phyloP scores from a whole-genome alignment of 2,113 vertebrate species.

The Zootoca vivipara region DNA sequence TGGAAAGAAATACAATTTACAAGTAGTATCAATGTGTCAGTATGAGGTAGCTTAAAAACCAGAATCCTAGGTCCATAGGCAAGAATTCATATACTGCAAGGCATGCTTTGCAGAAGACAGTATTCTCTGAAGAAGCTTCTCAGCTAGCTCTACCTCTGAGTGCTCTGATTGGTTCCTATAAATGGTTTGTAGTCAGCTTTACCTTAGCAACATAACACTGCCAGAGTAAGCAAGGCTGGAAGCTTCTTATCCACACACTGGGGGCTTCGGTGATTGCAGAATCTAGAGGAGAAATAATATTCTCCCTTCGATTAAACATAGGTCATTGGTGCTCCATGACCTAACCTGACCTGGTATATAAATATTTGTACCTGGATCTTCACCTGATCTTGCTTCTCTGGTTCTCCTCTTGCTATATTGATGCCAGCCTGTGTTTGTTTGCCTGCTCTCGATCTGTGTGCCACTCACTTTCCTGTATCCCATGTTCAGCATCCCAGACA shows the following conservation, averaged over 20 bases:
- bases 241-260: neutral
- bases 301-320: neutral
- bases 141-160: neutral
- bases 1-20: neutral
- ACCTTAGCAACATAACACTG: conserved; percentile 35
- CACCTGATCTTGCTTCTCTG: neutral
- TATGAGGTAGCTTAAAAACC: neutral
- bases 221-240: neutral
- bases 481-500: neutral
- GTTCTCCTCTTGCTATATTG: neutral
- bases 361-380: neutral
- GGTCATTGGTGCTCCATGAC: neutral
- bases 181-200: conserved; percentile 11
- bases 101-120: neutral
- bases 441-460: neutral
- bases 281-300: neutral
- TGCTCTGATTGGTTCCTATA: conserved; percentile 33
- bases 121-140: conserved; percentile 8
- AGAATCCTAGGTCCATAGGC: neutral
- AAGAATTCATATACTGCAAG: neutral
- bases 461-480: neutral
- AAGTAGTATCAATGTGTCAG: neutral
- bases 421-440: neutral
- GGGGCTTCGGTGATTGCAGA: neutral
- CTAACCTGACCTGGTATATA: neutral